Conservation (phyloP, 1,140 invertebrate genomes). For the Rhyzopertha dominica region DNA sequence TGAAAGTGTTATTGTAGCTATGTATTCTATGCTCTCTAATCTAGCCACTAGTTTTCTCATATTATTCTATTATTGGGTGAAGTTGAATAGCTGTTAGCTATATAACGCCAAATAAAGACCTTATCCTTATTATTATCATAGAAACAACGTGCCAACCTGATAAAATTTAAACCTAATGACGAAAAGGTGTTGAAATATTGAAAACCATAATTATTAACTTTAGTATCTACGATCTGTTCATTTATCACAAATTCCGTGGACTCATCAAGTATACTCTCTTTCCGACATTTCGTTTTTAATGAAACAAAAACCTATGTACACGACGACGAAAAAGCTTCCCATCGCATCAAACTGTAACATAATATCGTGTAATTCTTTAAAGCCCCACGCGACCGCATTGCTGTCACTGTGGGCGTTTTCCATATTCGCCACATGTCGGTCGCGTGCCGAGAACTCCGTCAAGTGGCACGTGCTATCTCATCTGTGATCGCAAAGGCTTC, state of each 20-base stretch:
- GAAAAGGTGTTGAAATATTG: too few relatives aligned
- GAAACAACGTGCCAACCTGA: too few relatives aligned
- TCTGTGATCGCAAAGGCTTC: conserved; percentile 42
- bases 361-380: conserved; percentile 37
- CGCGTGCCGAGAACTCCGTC: conserved; percentile 53
- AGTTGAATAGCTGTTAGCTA: too few relatives aligned
- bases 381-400: conserved; percentile 32
- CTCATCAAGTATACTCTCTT: neutral
- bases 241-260: conserved; percentile 27
- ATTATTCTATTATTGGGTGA: too few relatives aligned
- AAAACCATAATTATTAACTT: too few relatives aligned
- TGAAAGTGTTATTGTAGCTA: too few relatives aligned
- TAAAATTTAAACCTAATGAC: too few relatives aligned
- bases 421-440: conserved; percentile 52
- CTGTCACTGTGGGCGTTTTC: conserved; percentile 35
- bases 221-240: too few relatives aligned
- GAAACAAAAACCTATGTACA: neutral
- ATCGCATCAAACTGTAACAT: conserved; percentile 43
- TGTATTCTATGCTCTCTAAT: too few relatives aligned
- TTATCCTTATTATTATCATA: too few relatives aligned
- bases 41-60: too few relatives aligned
- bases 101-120: too few relatives aligned
- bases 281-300: neutral
- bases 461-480: conserved; percentile 52
- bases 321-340: neutral